Conservation (phyloP, 2,888 invertebrate species). For the Gymnosoma rotundatum region DNA sequence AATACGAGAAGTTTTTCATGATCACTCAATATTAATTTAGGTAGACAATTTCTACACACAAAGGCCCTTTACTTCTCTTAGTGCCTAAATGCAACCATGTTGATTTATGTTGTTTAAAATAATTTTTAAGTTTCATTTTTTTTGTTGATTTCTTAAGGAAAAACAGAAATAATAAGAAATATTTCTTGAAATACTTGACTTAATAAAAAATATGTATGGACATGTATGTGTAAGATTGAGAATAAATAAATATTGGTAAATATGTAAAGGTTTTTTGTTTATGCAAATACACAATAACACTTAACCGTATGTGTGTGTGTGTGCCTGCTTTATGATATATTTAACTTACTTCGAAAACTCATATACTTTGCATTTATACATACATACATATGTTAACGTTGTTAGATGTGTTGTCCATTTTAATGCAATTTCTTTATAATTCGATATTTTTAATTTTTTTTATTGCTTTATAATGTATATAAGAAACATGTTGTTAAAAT, state of each 20-base stretch:
- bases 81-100: neutral
- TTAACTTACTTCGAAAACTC: conserved; percentile 33
- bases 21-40: no score
- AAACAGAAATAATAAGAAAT: conserved; percentile 47
- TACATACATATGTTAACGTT: conserved; percentile 1
- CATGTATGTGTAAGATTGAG: conserved; percentile 6
- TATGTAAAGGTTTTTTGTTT: neutral
- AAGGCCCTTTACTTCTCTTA: no score
- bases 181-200: conserved; percentile 43
- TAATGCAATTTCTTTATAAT: conserved; percentile 37
- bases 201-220: neutral
- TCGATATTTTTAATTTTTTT: conserved; percentile 12
- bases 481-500: conserved; percentile 57
- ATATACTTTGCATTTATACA: neutral
- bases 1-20: no score
- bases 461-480: conserved; percentile 21
- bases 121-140: neutral
- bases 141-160: neutral
- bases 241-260: conserved; percentile 44
- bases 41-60: no score
- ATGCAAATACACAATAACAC: no score
- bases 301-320: neutral
- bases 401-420: neutral
- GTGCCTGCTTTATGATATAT: conserved; percentile 34
- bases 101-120: neutral